Conservation (phyloP, 2,888 invertebrate species). For the Trichopria drosophilae region DNA sequence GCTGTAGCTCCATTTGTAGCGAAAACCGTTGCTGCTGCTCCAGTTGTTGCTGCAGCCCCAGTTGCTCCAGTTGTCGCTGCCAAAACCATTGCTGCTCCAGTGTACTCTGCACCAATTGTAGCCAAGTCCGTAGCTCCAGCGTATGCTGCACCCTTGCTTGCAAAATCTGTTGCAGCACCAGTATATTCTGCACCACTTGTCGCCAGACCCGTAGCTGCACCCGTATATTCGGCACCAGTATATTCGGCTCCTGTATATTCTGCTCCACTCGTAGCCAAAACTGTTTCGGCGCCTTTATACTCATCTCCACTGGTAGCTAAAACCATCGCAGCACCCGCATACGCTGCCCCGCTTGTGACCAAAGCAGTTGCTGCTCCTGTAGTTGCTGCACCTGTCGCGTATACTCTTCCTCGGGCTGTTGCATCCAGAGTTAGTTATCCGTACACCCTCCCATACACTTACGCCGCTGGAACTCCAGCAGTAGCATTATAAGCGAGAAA, state of each 20-base stretch:
- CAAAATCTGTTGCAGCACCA: slow-evolving; percentile 62
- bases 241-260: too few relatives aligned
- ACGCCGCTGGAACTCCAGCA: neutral
- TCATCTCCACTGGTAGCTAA: neutral
- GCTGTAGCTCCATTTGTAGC: slow-evolving; percentile 44
- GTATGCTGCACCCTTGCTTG: slow-evolving; percentile 61
- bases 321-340: neutral
- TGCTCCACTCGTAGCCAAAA: slow-evolving; percentile 5
- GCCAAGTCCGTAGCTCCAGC: slow-evolving; percentile 56
- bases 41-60: slow-evolving; percentile 45
- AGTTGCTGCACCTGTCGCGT: slow-evolving; percentile 6
- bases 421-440: neutral
- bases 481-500: too few relatives aligned
- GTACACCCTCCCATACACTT: slow-evolving; percentile 1
- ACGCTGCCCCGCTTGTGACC: neutral
- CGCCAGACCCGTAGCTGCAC: slow-evolving; percentile 52
- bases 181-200: slow-evolving; percentile 60
- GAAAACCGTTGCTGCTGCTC: slow-evolving; percentile 42
- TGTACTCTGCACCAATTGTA: slow-evolving; percentile 4
- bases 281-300: too few relatives aligned
- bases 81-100: slow-evolving; percentile 10
- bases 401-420: neutral
- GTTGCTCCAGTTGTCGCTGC: slow-evolving; percentile 19
- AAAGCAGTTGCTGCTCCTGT: slow-evolving; percentile 6
- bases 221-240: slow-evolving; percentile 55